Evolutionary conservation across 2,113 vertebrate species (phyloP), one percentile per base, ranked within the genome.

Genomic region (Spermophilus dauricus): DNA sequence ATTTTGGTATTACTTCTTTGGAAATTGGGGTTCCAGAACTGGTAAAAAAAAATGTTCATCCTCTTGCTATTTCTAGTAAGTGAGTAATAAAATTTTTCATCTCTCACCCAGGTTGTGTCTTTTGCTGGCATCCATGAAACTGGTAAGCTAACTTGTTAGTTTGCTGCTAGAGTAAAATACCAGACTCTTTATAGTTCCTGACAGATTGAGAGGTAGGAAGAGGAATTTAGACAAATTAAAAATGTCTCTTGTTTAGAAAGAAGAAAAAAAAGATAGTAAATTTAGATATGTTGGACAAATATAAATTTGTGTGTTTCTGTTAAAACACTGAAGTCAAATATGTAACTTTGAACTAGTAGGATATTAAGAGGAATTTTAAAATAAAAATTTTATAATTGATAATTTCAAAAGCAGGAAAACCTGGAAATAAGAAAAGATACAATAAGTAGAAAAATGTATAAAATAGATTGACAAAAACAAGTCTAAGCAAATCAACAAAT

Each of bases 271-370:
- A 51, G 69, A 10, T 81, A 63, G 37, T 92, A 86, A 88, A 17
- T 69, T 92, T 76, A 61, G 56, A 32, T 96, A 61, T 69, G 69
- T 45, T 65, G 42, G 45, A 65, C 80, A 88, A 93, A 77, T 24
- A 85, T 45, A 70, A 89, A 77, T 63, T 76, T 93, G 34, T 5
- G 39, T 37, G 32, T 42, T 76, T 9, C 75, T 70, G 20, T 42
- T 70, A 39, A 93, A 89, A 88, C 67, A 67, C 12, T 18, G 58
- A 84, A 76, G 37, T 69, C 51, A 82, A 77, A 5, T 65, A 63
- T 26, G 14, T 76, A 89, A 45, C 7, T 61, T 63, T 39, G n/a
- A 89, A 45, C 17, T 63, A 7, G 58, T 42, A 48, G 56, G 9
- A 4, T 63, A 16, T 93, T 77, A 53, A 58, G 61, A 63, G 24